phyloP scores from a whole-genome alignment of 2,888 invertebrate species.

The Sarcophaga subvicina region DNA sequence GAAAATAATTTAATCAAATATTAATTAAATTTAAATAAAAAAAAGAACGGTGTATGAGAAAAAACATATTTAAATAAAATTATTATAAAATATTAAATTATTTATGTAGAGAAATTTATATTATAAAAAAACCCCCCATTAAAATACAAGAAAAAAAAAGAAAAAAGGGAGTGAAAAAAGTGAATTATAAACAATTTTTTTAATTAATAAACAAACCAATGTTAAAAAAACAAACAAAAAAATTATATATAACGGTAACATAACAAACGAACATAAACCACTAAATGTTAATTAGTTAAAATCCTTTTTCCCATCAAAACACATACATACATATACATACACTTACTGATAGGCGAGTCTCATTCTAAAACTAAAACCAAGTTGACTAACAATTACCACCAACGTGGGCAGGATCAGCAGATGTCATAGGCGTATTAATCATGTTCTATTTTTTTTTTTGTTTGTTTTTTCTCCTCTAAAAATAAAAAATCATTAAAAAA shows the following conservation, averaged over 20 bases:
- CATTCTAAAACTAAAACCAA: too few relatives aligned
- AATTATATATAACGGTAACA: too few relatives aligned
- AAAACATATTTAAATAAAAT: slow-evolving; percentile 28
- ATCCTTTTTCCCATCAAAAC: slow-evolving; percentile 41
- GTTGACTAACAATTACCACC: too few relatives aligned
- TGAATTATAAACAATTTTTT: slow-evolving; percentile 31
- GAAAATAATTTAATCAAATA: slow-evolving; percentile 43
- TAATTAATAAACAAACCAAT: slow-evolving; percentile 52
- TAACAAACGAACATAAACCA: slow-evolving; percentile 71
- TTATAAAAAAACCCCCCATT: too few relatives aligned
- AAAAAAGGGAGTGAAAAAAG: slow-evolving; percentile 25
- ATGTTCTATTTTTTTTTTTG: too few relatives aligned
- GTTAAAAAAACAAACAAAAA: slow-evolving; percentile 13
- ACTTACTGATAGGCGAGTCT: too few relatives aligned
- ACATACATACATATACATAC: not conserved
- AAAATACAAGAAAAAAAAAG: slow-evolving; percentile 20
- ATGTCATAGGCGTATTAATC: too few relatives aligned
- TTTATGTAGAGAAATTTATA: slow-evolving; percentile 35
- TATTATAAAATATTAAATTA: slow-evolving; percentile 48
- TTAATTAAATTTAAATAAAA: slow-evolving; percentile 45
- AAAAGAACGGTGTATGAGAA: slow-evolving; percentile 18
- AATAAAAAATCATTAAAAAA: too few relatives aligned
- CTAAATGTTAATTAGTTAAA: slow-evolving; percentile 80
- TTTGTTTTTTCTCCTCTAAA: not conserved
- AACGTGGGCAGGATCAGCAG: too few relatives aligned